phyloP scores from a whole-genome alignment of 2,888 invertebrate genomes.

The Magallana nippona region DNA sequence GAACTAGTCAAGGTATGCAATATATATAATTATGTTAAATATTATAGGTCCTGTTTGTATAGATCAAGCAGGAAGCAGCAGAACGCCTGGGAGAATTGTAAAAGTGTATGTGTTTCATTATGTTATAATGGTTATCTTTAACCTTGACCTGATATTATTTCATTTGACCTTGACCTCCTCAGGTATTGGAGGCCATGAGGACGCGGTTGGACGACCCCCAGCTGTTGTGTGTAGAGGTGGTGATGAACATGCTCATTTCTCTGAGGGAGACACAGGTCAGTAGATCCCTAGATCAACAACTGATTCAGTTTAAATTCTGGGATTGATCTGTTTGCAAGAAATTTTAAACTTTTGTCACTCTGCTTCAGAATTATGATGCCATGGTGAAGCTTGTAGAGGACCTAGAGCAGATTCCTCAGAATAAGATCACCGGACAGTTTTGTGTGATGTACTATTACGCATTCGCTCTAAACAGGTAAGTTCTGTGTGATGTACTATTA shows the following conservation, averaged over 20 bases:
- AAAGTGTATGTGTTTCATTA: too few relatives aligned
- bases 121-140: not conserved
- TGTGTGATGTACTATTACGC: constrained; percentile 96
- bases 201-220: constrained; percentile 97
- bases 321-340: too few relatives aligned
- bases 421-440: constrained; percentile 85
- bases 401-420: constrained; percentile 91
- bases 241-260: constrained; percentile 95
- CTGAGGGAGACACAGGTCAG: constrained; percentile 81
- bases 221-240: constrained; percentile 96
- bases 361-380: constrained; percentile 91
- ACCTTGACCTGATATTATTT: not conserved
- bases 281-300: not conserved
- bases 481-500: not conserved
- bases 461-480: constrained; percentile 94
- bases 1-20: constrained; percentile 82
- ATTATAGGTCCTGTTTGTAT: too few relatives aligned
- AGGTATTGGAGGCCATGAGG: constrained; percentile 92
- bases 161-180: not conserved
- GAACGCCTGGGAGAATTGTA: too few relatives aligned
- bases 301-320: too few relatives aligned
- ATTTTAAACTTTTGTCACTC: not conserved
- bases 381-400: constrained; percentile 98
- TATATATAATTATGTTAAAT: too few relatives aligned
- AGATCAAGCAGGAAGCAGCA: too few relatives aligned